These are phyloP conservation scores for Drosophila gaucha DNA, from an alignment of 2,888 invertebrate species.

Conservation along the genomic window DNA sequence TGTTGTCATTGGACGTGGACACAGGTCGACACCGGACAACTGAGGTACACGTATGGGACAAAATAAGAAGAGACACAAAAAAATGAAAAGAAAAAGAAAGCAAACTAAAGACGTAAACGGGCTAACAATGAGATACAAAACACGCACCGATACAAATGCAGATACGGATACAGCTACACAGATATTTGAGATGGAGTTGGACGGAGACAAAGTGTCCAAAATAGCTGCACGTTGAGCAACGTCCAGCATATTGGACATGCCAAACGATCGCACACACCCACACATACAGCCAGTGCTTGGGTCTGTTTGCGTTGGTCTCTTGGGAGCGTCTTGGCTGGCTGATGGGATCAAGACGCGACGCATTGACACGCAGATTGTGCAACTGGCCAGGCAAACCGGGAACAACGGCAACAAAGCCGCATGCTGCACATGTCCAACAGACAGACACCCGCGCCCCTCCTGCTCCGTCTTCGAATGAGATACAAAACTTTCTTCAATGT, in stretches of 20 bases:
- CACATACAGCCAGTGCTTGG: slow-evolving; percentile 14
- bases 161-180: slow-evolving; percentile 50
- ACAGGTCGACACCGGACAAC: slow-evolving; percentile 69
- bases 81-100: slow-evolving; percentile 20
- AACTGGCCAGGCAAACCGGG: slow-evolving; percentile 47
- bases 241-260: slow-evolving; percentile 72
- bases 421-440: slow-evolving; percentile 67
- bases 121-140: slow-evolving; percentile 57
- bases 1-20: slow-evolving; percentile 77
- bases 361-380: slow-evolving; percentile 77
- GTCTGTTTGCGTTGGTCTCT: slow-evolving; percentile 54
- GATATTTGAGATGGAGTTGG: slow-evolving; percentile 43
- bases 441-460: slow-evolving; percentile 7
- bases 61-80: slow-evolving; percentile 2
- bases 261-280: slow-evolving; percentile 59
- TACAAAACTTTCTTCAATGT: slow-evolving; percentile 50
- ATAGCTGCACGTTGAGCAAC: slow-evolving; percentile 62
- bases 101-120: slow-evolving; percentile 26
- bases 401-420: slow-evolving; percentile 51
- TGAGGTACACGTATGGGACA: slow-evolving; percentile 53
- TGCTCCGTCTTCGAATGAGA: not conserved
- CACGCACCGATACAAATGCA: slow-evolving; percentile 31
- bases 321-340: slow-evolving; percentile 53
- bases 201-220: slow-evolving; percentile 59
- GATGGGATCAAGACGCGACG: slow-evolving; percentile 57